Conservation (phyloP, 2,113 vertebrate genomes). For the Oxyruncus cristatus region DNA sequence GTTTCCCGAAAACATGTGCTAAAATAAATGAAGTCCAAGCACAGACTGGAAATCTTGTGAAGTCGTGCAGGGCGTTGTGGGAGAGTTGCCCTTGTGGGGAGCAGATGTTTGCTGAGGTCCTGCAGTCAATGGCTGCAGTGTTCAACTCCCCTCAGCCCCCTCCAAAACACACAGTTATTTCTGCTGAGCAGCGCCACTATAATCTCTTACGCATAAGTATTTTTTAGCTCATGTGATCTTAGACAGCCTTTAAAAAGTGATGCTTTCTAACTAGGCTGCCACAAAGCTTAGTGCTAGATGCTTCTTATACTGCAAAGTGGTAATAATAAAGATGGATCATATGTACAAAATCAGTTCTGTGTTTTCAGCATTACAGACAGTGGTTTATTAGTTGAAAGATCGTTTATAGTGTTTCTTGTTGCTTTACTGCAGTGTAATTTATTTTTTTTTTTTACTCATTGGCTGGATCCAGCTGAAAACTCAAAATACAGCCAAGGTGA, state of each 20-base stretch:
- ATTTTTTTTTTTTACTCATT: neutral
- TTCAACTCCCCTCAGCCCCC: neutral
- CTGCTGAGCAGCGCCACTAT: neutral
- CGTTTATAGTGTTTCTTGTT: neutral
- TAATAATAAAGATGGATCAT: fast-evolving
- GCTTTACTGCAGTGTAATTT: neutral
- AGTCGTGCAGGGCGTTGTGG: fast-evolving
- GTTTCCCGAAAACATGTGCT: neutral
- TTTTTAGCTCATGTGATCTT: neutral
- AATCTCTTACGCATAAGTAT: neutral
- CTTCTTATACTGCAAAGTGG: neutral
- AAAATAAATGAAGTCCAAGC: neutral
- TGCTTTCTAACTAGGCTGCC: neutral
- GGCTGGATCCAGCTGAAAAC: neutral
- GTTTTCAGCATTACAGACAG: neutral
- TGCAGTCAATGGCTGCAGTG: neutral
- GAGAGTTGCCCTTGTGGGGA: neutral
- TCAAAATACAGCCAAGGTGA: neutral
- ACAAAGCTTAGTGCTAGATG: neutral
- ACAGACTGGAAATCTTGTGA: neutral
- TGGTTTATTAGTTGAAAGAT: neutral
- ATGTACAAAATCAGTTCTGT: neutral
- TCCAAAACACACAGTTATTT: neutral
- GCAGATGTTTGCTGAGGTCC: neutral
- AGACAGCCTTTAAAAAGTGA: neutral